Base-by-base conservation (phyloP, 2,113 vertebrate genomes). In the Lonchura striata region DNA sequence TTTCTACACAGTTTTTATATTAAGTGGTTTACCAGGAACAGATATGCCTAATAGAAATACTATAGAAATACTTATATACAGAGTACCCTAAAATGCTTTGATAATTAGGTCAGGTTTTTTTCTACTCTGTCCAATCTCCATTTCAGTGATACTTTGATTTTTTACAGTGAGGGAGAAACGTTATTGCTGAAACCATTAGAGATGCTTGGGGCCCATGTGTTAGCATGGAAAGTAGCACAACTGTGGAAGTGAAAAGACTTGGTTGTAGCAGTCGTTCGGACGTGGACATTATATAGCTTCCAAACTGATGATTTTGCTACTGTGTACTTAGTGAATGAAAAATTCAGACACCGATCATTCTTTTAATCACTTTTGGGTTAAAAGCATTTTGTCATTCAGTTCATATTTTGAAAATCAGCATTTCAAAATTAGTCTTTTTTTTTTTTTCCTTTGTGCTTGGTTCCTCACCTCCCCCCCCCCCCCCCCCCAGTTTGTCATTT, bases 381-480 rank as follows among this genome's bases (percentile, higher is more conserved):
- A 74, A 35, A 88, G 13, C 10, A 9, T 13, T 74, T 82, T 85
- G 28, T 65, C 19, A 57, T 77, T 57, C 9, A 49, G 20, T 63
- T 86, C 5, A 19, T 49, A 5, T 65, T 81, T 70, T 74, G 41
- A 84, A 96, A 94, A 88, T 61, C 28, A 31, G 0, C 7, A 17
- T 70, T 74, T 88, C n/a, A 80, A 72, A 82, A 65, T 41, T 8
- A 39, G 15, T 17, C 1, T 15, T 1, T 24, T 12, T 70, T 61
- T 22, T 11, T 70, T 41, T 41, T 54, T 59, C n/a, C n/a, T 60
- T 5, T 57, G 28, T 33, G 23, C 15, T 68, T 49, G 5, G 4
- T 52, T 47, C 42, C 31, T 77, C 27, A 33, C 7, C 9, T 23
- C n/a, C 11, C 2, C 0, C 9, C n/a, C n/a, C 11, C 2, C 0